Conservation (phyloP, 2,888 invertebrate species). For the Athalia rosae region DNA sequence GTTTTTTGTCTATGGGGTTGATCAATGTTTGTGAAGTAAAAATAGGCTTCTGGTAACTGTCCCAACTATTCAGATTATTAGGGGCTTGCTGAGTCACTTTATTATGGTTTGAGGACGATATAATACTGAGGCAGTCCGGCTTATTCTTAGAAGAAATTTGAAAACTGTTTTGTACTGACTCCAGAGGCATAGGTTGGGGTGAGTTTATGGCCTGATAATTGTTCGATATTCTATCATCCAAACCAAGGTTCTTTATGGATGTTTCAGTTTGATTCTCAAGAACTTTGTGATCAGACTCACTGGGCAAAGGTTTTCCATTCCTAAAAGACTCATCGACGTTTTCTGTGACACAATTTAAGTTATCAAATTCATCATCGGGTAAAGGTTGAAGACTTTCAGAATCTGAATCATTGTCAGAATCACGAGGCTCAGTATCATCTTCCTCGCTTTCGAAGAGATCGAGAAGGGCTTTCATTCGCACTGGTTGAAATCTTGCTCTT, state of each 20-base stretch:
- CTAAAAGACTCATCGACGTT: background rate
- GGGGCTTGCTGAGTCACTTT: background rate
- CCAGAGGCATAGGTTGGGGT: background rate
- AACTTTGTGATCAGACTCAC: background rate
- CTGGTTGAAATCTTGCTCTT: constrained; percentile 59
- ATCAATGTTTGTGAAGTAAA: background rate
- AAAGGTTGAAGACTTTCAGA: constrained; percentile 40
- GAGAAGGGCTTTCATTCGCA: constrained; percentile 62
- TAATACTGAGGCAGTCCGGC: background rate
- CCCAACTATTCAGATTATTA: background rate
- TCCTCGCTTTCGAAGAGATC: constrained; percentile 61
- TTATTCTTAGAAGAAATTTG: background rate
- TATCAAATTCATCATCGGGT: constrained; percentile 23
- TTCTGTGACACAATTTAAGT: background rate
- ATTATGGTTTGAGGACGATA: background rate
- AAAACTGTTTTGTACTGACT: background rate
- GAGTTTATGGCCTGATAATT: background rate
- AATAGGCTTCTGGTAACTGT: background rate
- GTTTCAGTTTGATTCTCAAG: background rate
- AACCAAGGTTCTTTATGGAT: background rate
- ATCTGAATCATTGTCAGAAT: constrained; percentile 51
- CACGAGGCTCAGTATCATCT: constrained; percentile 56
- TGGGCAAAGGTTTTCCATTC: background rate
- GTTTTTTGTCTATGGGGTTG: background rate
- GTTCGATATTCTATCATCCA: background rate